Base-by-base conservation (phyloP, 2,797 vertebrate genomes). In the Poecile montanus region DNA sequence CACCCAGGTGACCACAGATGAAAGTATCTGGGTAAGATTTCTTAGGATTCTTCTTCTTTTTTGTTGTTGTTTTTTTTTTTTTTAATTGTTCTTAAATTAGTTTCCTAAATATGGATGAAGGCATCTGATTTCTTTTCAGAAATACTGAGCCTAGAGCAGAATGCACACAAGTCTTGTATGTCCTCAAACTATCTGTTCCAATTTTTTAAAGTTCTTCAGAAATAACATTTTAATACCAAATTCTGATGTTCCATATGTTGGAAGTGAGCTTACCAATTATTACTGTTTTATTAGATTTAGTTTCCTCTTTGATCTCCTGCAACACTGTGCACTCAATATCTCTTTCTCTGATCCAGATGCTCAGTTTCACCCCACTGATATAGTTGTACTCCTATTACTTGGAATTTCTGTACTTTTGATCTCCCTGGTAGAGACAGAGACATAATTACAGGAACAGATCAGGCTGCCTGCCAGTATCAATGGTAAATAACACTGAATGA, bases 401-500 rank as follows among this genome's bases (percentile, higher is more conserved):
- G 93, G 95, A 94, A 96, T 96, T 95, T 93, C 91, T 95, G 89
- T 92, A 96, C 95, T 96, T 96, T 94, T 96, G 93, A 97, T 95
- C 96, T 97, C 91, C 75, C 91, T 92, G 93, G 94, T 97, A 96
- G 92, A 94, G 96, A 93, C 88, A 96, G 96, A 97, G 89, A 93
- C 94, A 95, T 94, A 96, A 96, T 96, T 96, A 95, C 96, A 95
- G 95, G 84, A 97, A 96, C 91, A 94, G 96, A 94, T 91, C 93
- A 93, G 97, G 91, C 94, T 88, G 93, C 61, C 88, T 97, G 96
- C 96, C 97, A 97, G 94, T 96, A 94, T 94, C 96, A 97, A 97
- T 97, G 93, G 96, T 94, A 96, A 97, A 96, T 95, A 97, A 95
- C 95, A 95, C 88, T 25, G 80, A 95, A 77, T 94, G 95, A 94